These are phyloP conservation scores for Hydrotaea cyrtoneurina DNA, from an alignment of 2,888 invertebrate genomes.

Conservation along the genomic window DNA sequence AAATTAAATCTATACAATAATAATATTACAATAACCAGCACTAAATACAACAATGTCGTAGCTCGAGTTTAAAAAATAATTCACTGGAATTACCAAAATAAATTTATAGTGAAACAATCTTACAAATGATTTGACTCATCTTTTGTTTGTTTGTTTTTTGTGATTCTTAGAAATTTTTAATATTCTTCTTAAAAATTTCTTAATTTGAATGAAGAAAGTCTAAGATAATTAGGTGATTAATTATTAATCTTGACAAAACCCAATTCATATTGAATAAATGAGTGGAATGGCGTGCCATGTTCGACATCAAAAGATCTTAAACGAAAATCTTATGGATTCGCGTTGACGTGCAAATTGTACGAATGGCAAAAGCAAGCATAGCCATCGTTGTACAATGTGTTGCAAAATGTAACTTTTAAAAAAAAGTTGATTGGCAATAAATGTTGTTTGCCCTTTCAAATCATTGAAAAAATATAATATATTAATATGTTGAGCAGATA, in stretches of 20 bases:
- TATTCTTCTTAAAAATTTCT: neutral
- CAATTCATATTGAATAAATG: constrained; percentile 17
- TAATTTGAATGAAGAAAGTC: constrained; percentile 48
- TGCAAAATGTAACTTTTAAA: neutral
- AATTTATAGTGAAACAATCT: neutral
- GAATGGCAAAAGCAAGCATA: constrained; percentile 74
- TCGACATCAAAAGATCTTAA: neutral
- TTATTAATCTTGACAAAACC: constrained; percentile 40
- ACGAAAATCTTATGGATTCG: constrained; percentile 9
- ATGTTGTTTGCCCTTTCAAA: constrained; percentile 46
- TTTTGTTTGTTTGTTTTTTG: neutral
- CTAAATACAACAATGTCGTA: constrained; percentile 45
- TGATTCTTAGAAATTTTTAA: constrained; percentile 7
- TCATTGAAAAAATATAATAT: constrained; percentile 40
- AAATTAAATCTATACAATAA: constrained; percentile 50
- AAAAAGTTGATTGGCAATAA: constrained; percentile 2
- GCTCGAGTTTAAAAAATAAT: constrained; percentile 56
- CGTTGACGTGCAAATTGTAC: constrained; percentile 75
- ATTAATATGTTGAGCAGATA: too few species aligned
- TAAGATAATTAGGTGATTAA: constrained; percentile 39
- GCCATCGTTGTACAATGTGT: constrained; percentile 75
- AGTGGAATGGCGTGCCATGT: constrained; percentile 52
- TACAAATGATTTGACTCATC: constrained; percentile 31
- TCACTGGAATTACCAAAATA: neutral
- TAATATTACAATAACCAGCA: neutral